Evolutionary conservation across 2,888 invertebrate genomes (phyloP).

Genomic region (Lepidochrysops patricia): DNA sequence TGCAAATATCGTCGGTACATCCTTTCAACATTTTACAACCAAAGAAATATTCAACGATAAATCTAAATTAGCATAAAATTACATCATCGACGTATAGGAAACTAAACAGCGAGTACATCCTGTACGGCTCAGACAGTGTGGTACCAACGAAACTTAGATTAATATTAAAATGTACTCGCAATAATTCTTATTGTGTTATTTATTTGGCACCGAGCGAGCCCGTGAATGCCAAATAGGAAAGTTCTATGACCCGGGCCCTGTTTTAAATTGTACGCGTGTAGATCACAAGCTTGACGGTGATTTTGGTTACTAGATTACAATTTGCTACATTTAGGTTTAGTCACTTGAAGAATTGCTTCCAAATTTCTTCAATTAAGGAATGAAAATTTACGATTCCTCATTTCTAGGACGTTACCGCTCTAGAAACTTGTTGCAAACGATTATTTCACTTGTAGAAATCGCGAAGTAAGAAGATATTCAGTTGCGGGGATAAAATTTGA

Average conservation of each 20-base stretch:
- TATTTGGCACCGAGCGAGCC: conserved; percentile 59
- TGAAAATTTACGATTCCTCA: too few relatives aligned
- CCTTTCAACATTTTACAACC: conserved; percentile 10
- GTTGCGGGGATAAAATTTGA: conserved; percentile 11
- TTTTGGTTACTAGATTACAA: conserved; percentile 12
- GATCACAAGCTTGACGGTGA: conserved; percentile 11
- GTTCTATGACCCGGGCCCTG: conserved; percentile 55
- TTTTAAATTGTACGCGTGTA: conserved; percentile 18
- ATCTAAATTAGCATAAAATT: conserved; percentile 21
- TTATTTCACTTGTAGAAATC: background rate
- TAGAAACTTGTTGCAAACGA: too few relatives aligned
- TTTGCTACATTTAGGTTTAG: background rate
- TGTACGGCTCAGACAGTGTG: conserved; percentile 43
- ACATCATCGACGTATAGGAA: conserved; percentile 17
- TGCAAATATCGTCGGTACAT: background rate
- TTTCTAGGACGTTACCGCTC: too few relatives aligned
- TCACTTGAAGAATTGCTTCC: too few relatives aligned
- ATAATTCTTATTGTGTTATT: conserved; percentile 64
- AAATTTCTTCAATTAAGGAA: too few relatives aligned
- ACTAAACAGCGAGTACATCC: background rate
- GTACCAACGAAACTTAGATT: conserved; percentile 46
- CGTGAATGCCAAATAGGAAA: conserved; percentile 64
- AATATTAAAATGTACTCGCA: conserved; percentile 30
- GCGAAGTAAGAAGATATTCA: background rate
- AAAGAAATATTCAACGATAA: conserved; percentile 1